Evolutionary conservation across 1,140 invertebrate genomes (phyloP).

Genomic region (Tetramorium parvispinum): DNA sequence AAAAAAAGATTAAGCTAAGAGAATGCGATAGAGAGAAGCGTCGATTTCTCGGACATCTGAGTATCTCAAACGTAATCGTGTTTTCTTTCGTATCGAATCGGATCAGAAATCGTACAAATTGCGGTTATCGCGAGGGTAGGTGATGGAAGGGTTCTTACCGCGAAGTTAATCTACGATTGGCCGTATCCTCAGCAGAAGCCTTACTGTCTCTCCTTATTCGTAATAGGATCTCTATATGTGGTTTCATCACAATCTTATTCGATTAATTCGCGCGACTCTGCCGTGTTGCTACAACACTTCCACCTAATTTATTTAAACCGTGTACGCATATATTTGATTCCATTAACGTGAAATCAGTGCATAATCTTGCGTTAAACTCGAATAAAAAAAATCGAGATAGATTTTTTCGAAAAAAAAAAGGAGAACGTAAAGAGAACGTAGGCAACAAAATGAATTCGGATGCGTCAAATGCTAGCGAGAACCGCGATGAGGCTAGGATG

Average conservation of each 20-base stretch:
- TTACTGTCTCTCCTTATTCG: constrained; percentile 84
- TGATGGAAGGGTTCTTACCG: constrained; percentile 77
- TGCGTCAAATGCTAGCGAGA: constrained; percentile 63
- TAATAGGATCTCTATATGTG: constrained; percentile 85
- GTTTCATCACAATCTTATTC: constrained; percentile 85
- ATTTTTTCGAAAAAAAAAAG: neutral
- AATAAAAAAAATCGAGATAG: neutral
- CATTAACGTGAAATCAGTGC: neutral
- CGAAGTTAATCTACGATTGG: constrained; percentile 83
- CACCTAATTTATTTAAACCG: neutral
- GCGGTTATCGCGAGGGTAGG: constrained; percentile 76
- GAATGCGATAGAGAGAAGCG: neutral
- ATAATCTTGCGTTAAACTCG: neutral
- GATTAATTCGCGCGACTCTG: constrained; percentile 78
- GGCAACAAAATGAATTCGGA: constrained; percentile 67
- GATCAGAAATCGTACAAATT: constrained; percentile 86
- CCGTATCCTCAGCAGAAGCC: constrained; percentile 85
- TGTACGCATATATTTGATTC: neutral
- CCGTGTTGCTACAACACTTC: neutral
- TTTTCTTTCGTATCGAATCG: constrained; percentile 83
- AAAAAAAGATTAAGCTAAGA: neutral
- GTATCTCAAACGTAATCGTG: constrained; percentile 81
- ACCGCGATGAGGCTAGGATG: constrained; percentile 65
- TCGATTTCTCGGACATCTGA: constrained; percentile 56
- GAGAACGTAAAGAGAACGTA: constrained; percentile 12